Conservation (phyloP, 2,797 vertebrate species). For the Balearica regulorum region DNA sequence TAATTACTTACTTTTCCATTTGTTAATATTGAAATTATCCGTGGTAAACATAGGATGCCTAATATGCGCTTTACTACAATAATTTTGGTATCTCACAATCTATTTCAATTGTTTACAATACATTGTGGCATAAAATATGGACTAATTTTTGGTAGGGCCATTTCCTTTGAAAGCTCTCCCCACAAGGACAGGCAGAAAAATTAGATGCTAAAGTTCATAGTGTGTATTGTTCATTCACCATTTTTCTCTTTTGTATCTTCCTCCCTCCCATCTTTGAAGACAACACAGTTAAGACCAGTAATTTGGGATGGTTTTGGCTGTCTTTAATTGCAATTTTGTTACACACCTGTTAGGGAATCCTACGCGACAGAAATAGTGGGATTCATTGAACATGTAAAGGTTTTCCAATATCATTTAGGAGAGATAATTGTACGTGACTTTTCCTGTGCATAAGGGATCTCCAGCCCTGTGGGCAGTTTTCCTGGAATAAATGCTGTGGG, state of each 20-base stretch:
- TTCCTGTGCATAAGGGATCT: neutral
- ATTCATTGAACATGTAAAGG: neutral
- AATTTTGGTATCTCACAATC: neutral
- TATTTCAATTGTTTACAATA: neutral
- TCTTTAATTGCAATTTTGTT: neutral
- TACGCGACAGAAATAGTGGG: neutral
- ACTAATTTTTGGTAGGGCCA: neutral
- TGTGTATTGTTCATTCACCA: neutral
- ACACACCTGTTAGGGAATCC: neutral
- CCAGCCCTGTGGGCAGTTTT: neutral
- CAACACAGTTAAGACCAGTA: neutral
- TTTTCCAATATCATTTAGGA: neutral
- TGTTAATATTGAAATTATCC: neutral
- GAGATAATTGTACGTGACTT: neutral
- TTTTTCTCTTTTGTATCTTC: neutral
- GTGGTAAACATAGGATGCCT: neutral
- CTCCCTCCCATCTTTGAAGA: neutral
- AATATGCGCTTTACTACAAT: neutral
- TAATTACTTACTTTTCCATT: neutral
- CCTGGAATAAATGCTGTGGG: neutral
- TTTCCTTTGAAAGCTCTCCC: neutral
- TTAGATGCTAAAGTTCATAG: neutral
- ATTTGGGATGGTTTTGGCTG: neutral
- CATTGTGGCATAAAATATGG: neutral
- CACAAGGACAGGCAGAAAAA: neutral